Conservation (phyloP, 2,113 vertebrate species). For the Craseonycteris thonglongyai region DNA sequence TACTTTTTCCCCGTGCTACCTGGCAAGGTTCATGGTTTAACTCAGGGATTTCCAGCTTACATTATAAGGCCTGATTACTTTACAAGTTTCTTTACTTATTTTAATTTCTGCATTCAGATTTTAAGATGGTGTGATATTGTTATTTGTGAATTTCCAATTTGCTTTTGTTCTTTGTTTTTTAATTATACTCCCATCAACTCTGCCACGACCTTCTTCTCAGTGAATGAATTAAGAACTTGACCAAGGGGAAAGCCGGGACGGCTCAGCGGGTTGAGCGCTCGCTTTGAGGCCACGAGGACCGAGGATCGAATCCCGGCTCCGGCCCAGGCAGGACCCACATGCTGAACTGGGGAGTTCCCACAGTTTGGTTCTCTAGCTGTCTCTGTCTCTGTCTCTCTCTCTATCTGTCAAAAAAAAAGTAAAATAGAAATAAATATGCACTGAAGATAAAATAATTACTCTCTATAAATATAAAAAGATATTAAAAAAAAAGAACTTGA, state of each 20-base stretch:
- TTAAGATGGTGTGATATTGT: background rate
- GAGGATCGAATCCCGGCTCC: no score
- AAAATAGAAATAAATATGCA: no score
- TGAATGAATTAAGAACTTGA: background rate
- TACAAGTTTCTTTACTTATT: background rate
- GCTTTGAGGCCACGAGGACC: no score
- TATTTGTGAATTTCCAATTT: background rate
- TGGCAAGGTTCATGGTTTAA: background rate
- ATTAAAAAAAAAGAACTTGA: background rate
- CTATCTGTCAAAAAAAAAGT: no score
- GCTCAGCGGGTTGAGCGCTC: no score
- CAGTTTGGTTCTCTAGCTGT: no score
- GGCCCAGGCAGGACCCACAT: no score
- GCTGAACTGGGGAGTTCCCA: no score
- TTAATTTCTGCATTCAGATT: background rate
- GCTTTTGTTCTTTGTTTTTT: background rate
- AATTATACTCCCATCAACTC: background rate
- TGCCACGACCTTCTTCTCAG: background rate
- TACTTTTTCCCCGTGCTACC: background rate
- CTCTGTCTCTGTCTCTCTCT: no score
- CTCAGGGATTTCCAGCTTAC: background rate
- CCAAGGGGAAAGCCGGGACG: no score
- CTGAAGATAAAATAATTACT: no score
- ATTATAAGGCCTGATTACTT: background rate
- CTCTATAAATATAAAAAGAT: no score